These are phyloP conservation scores for Proteles cristata DNA, from an alignment of 2,113 vertebrate genomes.

Conservation along the genomic window DNA sequence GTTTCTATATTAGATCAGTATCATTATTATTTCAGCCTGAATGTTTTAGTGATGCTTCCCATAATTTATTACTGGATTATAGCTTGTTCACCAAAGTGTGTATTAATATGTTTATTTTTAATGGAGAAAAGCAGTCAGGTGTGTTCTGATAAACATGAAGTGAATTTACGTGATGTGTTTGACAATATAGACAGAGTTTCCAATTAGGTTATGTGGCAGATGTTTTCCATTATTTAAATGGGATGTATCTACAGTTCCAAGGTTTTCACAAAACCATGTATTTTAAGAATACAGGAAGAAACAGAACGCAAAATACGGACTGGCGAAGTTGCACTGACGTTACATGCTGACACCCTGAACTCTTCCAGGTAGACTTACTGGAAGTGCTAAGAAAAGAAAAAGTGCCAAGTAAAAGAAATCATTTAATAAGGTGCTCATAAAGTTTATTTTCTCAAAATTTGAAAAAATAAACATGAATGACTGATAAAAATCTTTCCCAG, in stretches of 20 bases:
- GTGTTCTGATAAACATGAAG: constrained; percentile 9
- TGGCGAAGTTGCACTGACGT: constrained; percentile 5
- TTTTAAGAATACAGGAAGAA: not conserved
- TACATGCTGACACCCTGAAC: not conserved
- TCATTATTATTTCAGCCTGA: not conserved
- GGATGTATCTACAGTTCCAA: not conserved
- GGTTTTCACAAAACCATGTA: not conserved
- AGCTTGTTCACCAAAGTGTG: not conserved
- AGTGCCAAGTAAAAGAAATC: not conserved
- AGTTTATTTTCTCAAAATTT: constrained; percentile 14
- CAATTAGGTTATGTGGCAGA: not conserved
- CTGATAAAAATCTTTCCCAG: not conserved
- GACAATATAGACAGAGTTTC: constrained; percentile 14
- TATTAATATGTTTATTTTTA: constrained; percentile 23
- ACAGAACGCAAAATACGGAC: not conserved
- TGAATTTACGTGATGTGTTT: not conserved
- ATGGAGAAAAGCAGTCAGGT: constrained; percentile 1
- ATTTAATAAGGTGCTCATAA: constrained; percentile 35
- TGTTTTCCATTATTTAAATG: not conserved
- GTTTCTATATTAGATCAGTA: constrained; percentile 4
- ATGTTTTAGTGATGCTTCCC: not conserved
- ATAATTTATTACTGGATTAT: constrained; percentile 4
- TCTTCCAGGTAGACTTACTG: not conserved
- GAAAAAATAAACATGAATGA: constrained; percentile 42
- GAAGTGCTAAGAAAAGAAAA: not conserved